Percentiles rank a stretch among this genome's conserved stretches.
Evolutionary conservation across 2,113 vertebrate genomes (phyloP).

Genomic region (Varanus komodoensis): DNA sequence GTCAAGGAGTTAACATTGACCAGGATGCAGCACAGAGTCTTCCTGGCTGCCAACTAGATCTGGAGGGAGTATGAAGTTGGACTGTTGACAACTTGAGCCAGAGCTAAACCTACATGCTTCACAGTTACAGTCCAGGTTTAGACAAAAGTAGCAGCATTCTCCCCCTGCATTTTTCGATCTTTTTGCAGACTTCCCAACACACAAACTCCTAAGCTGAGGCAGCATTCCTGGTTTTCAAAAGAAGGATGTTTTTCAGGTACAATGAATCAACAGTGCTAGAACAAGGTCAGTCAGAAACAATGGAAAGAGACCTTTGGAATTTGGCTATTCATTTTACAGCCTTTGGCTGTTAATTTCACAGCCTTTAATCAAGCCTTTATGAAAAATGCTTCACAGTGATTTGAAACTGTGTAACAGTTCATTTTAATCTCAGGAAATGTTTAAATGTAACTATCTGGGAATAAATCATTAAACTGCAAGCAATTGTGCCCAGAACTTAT

Average conservation of each 20-base stretch:
- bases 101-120: neutral
- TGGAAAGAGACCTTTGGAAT: neutral
- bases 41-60: neutral
- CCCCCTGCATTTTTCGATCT: neutral
- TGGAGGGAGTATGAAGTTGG: neutral
- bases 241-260: neutral
- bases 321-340: neutral
- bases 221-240: constrained; percentile 5
- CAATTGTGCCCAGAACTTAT: neutral
- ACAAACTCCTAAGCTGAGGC: neutral
- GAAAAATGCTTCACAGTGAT: no score
- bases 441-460: neutral
- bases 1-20: neutral
- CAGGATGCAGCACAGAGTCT: no score
- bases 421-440: neutral
- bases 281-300: constrained; percentile 11
- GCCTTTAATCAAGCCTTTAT: neutral
- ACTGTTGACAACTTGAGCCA: neutral
- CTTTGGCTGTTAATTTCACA: neutral
- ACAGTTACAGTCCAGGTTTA: neutral
- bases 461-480: neutral
- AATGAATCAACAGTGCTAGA: constrained; percentile 22
- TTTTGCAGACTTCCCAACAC: neutral
- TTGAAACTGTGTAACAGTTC: neutral
- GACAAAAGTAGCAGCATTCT: neutral